A percentile compares a stretch with the other conserved stretches of the same genome.
These are phyloP conservation scores for Danaus chrysippus DNA, from an alignment of 2,888 invertebrate species.

Conservation along the genomic window DNA sequence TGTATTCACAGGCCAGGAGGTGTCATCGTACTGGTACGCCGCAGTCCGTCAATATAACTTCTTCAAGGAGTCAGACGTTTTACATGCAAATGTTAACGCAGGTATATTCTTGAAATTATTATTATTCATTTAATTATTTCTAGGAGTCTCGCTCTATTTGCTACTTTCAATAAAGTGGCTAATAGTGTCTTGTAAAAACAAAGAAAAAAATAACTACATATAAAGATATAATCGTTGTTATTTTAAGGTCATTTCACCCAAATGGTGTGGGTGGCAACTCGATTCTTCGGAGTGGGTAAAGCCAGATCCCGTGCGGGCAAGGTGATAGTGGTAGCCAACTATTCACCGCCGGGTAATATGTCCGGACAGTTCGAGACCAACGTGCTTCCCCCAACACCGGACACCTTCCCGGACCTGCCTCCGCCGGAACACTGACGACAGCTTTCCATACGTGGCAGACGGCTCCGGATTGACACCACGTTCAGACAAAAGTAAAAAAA, in stretches of 20 bases:
- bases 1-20: slow-evolving; percentile 84
- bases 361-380: slow-evolving; percentile 87
- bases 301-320: slow-evolving; percentile 88
- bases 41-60: slow-evolving; percentile 87
- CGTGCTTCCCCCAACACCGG: slow-evolving; percentile 86
- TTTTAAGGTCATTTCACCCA: slow-evolving; percentile 90
- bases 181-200: background rate
- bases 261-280: slow-evolving; percentile 89
- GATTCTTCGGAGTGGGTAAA: slow-evolving; percentile 89
- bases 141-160: no score
- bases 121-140: background rate
- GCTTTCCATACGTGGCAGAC: slow-evolving; percentile 67
- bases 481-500: slow-evolving; percentile 1
- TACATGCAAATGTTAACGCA: slow-evolving; percentile 88
- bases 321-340: slow-evolving; percentile 90
- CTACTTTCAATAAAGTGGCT: no score
- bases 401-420: slow-evolving; percentile 71
- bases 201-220: background rate
- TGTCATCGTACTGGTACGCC: slow-evolving; percentile 89
- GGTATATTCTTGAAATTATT: slow-evolving; percentile 67
- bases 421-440: slow-evolving; percentile 64
- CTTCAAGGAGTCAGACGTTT: slow-evolving; percentile 84
- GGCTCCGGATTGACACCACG: slow-evolving; percentile 65
- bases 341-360: slow-evolving; percentile 88
- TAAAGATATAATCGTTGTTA: background rate